Base-by-base conservation (phyloP, 2,888 invertebrate species). In the Euproctis similis region DNA sequence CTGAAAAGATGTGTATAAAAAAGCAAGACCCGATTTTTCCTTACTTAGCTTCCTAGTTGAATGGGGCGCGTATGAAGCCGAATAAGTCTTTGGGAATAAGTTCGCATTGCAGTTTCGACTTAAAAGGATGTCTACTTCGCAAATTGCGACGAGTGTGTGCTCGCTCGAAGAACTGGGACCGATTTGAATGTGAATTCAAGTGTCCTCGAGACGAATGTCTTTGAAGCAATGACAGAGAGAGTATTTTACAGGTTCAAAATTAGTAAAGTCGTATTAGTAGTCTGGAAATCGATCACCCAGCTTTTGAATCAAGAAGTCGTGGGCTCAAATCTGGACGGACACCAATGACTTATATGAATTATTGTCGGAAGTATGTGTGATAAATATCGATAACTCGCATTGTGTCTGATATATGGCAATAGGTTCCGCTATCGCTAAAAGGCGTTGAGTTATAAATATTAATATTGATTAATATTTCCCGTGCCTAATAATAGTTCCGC, bases 1-100 rank as follows among this genome's bases (percentile, higher is more conserved):
- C 51, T 77, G 72, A 75, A 80, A 74, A 68, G 78, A 66, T 63
- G 45, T 57, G 63, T 61, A 70, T 69, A 70, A 71, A 77, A 76
- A 68, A 60, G 63, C 57, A 68, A 62, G 53, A 68, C 73, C 73
- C n/a, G 74, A 76, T 78, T 76, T 77, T 74, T 63, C 64, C 72
- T 70, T 72, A 66, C 66, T 69, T 61, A 64, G 44, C 35, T 34
- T 25, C 53, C 42, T 44, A 28, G 53, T 58, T 73, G 61, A 71
- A 75, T 74, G 55, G 66, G 62, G 70, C 77, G 77, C 75, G 65
- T 64, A 55, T 39, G 56, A 43, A 56, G 53, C 66, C 68, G 58
- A 71, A 71, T 66, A 68, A 64, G 55, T 52, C 59, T 63, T 60
- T 66, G 67, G 58, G n/a, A n/a, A n/a, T n/a, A n/a, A 61, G 44